Evolutionary conservation across 37 sponge, comb jelly and placozoan species (phyloP), one percentile per base, ranked within the genome.

Genomic region (Agelas oroides): DNA sequence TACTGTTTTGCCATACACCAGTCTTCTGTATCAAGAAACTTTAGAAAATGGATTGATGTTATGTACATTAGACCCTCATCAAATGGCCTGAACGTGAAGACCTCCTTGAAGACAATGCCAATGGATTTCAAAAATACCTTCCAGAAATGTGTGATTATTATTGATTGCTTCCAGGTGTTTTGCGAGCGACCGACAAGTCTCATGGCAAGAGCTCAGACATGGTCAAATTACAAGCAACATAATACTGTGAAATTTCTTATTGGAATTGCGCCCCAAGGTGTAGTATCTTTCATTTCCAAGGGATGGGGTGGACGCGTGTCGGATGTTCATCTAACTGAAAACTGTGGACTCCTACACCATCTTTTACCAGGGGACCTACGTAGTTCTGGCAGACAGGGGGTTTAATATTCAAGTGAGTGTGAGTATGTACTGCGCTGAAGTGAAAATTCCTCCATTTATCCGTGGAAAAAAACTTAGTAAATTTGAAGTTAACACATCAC

Each of bases 41-140:
- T 87, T 40, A 25, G 20, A 8, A 20, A 68, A 16, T 37, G 37
- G 24, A 57, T n/a, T n/a, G n/a, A n/a, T n/a, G n/a, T n/a, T n/a
- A n/a, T n/a, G n/a, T n/a, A n/a, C n/a, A n/a, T n/a, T n/a, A n/a
- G 33, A 30, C 46, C 37, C 35, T 90, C 52, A 61, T 90, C 17
- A 40, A 73, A 11, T 89, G 91, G 91, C 91, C 87, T 41, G 78
- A 66, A 17, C 39, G 84, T 75, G 58, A 67, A n/a, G n/a, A n/a
- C n/a, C n/a, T n/a, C n/a, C n/a, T n/a, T n/a, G n/a, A n/a, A 70
- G 59, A 91, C 87, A 1, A 91, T 91, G 91, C 91, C 91, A 28
- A 59, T 81, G 76, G 82, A 65, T 19, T 91, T 91, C 59, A 67
- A 71, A n/a, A 75, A 60, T 66, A 2, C 75, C 37, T 83, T 79